A percentile compares a stretch with the other conserved stretches of the same genome.
These are phyloP conservation scores for Caenorhabditis briggsae DNA, from an alignment of 1,140 invertebrate genomes.

Conservation along the genomic window DNA sequence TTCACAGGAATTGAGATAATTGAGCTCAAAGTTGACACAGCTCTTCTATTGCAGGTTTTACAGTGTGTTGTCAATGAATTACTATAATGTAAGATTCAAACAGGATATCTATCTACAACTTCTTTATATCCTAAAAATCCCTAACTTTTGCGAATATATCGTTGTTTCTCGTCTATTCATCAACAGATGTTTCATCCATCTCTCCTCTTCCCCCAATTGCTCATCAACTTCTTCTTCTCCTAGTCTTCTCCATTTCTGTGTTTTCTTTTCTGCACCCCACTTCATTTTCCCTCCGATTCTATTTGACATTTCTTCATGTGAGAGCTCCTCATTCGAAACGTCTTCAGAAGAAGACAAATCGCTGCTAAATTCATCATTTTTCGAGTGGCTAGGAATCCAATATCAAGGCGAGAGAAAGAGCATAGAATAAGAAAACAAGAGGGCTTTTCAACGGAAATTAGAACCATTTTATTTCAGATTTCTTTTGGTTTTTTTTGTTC, in stretches of 20 bases:
- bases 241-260: not conserved
- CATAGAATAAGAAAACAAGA: not conserved
- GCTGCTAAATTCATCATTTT: constrained; percentile 52
- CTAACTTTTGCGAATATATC: not conserved
- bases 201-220: not conserved
- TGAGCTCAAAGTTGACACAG: too few relatives aligned
- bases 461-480: constrained; percentile 32
- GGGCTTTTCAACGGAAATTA: constrained; percentile 15
- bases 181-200: not conserved
- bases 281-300: not conserved
- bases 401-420: not conserved
- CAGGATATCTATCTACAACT: too few relatives aligned
- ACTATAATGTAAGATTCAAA: too few relatives aligned
- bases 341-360: constrained; percentile 53
- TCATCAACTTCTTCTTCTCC: not conserved
- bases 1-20: too few relatives aligned
- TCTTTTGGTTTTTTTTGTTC: not conserved
- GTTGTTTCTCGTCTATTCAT: not conserved
- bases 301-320: constrained; percentile 32
- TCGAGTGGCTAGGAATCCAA: constrained; percentile 36
- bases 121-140: too few relatives aligned
- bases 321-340: constrained; percentile 1
- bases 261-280: not conserved
- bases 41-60: too few relatives aligned
- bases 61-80: too few relatives aligned